phyloP scores from a whole-genome alignment of 2,797 vertebrate species.

The Poeciliopsis turneri region DNA sequence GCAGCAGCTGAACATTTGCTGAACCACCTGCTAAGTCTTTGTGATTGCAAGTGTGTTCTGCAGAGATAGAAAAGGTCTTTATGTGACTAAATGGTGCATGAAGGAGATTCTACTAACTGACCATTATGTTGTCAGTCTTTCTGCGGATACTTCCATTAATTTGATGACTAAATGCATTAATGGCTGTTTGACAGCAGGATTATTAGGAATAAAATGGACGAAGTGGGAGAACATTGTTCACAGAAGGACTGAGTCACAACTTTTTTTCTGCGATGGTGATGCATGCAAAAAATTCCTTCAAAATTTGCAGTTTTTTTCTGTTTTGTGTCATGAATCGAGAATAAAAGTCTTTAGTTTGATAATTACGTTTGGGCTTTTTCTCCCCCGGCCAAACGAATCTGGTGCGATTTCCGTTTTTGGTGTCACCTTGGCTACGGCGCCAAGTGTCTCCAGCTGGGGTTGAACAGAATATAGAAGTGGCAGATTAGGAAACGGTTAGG shows the following conservation, averaged over 20 bases:
- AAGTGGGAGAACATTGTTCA: constrained; percentile 15
- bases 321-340: neutral
- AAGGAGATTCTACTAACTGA: constrained; percentile 62
- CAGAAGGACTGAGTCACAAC: constrained; percentile 39
- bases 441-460: constrained; percentile 53
- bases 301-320: constrained; percentile 9
- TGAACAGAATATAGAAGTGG: constrained; percentile 49
- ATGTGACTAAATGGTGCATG: constrained; percentile 71
- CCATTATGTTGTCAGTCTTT: constrained; percentile 38
- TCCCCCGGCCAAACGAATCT: constrained; percentile 2
- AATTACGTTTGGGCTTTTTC: constrained; percentile 19
- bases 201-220: neutral
- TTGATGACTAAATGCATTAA: neutral
- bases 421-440: constrained; percentile 17
- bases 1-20: constrained; percentile 57
- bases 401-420: constrained; percentile 11
- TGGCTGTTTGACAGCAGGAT: neutral
- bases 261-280: constrained; percentile 15
- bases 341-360: constrained; percentile 20
- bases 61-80: constrained; percentile 63
- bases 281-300: constrained; percentile 14
- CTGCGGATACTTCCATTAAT: constrained; percentile 1
- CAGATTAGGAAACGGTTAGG: constrained; percentile 64
- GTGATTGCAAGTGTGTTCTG: constrained; percentile 63
- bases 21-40: constrained; percentile 68